Evolutionary conservation across 2,797 vertebrate species (phyloP).

Genomic region (Emydoidea blandingii): DNA sequence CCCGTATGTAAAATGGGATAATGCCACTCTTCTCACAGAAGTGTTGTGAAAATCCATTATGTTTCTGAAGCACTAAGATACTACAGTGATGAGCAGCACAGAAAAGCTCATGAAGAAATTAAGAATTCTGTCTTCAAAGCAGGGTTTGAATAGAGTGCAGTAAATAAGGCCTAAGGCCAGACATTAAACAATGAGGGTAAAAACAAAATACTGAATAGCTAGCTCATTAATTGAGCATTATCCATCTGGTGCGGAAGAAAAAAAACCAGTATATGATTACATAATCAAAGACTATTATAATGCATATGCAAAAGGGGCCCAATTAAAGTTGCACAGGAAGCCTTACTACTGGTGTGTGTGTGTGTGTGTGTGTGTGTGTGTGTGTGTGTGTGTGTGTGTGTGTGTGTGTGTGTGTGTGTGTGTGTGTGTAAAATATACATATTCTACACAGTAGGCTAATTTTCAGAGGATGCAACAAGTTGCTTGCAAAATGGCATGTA

Average conservation of each 20-base stretch:
- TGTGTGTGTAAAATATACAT: not conserved
- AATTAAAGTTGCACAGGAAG: not conserved
- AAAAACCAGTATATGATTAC: fast-evolving
- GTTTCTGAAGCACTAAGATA: not conserved
- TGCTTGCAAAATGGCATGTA: not conserved
- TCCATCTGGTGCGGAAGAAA: not conserved
- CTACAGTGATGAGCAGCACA: not conserved
- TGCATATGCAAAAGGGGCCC: not conserved
- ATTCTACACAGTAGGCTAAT: not conserved
- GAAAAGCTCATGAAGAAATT: not conserved
- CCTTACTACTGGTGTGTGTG: not conserved
- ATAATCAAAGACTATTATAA: not conserved
- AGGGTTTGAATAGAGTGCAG: not conserved
- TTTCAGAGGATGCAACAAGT: not conserved
- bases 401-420: not conserved
- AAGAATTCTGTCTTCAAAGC: not conserved
- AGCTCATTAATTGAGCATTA: not conserved
- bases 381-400: not conserved
- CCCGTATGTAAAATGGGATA: not conserved
- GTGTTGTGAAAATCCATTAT: not conserved
- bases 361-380: not conserved
- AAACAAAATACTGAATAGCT: not conserved
- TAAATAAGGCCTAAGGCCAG: not conserved
- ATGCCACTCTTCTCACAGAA: not conserved
- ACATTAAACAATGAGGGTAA: not conserved